These are phyloP conservation scores for Andricus curvator DNA, from an alignment of 2,888 invertebrate species.

Conservation along the genomic window DNA sequence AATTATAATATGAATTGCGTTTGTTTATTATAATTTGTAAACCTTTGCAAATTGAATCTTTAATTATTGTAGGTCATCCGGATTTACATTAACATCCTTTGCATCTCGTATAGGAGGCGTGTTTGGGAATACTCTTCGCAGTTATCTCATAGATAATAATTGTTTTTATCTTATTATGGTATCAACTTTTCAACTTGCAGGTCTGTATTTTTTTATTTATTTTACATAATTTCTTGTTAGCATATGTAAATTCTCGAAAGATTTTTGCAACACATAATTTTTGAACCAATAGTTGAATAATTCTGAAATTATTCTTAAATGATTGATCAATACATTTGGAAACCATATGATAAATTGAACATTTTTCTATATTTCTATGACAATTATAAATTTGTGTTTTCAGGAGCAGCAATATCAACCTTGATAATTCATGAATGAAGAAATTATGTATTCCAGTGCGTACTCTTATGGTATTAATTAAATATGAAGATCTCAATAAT, in stretches of 20 bases:
- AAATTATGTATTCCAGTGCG: background rate
- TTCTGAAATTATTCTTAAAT: too few species aligned
- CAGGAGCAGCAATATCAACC: background rate
- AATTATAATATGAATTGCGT: too few species aligned
- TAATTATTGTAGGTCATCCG: conserved; percentile 44
- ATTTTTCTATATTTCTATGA: too few species aligned
- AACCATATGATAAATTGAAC: too few species aligned
- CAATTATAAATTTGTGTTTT: background rate
- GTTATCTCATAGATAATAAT: conserved; percentile 88
- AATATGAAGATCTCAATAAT: background rate
- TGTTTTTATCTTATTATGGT: conserved; percentile 83
- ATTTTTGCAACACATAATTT: too few species aligned
- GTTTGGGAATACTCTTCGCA: conserved; percentile 87
- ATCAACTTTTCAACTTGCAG: conserved; percentile 85
- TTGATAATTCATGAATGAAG: background rate
- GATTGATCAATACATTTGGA: too few species aligned
- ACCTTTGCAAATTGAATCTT: too few species aligned
- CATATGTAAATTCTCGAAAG: too few species aligned
- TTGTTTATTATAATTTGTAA: too few species aligned
- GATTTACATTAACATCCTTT: conserved; percentile 78
- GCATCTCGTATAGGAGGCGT: conserved; percentile 88
- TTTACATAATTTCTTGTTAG: background rate
- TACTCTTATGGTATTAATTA: background rate
- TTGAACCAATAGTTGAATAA: too few species aligned
- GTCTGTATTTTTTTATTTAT: conserved; percentile 79